phyloP scores from a whole-genome alignment of 2,797 vertebrate genomes.

The Clarias fuscus region DNA sequence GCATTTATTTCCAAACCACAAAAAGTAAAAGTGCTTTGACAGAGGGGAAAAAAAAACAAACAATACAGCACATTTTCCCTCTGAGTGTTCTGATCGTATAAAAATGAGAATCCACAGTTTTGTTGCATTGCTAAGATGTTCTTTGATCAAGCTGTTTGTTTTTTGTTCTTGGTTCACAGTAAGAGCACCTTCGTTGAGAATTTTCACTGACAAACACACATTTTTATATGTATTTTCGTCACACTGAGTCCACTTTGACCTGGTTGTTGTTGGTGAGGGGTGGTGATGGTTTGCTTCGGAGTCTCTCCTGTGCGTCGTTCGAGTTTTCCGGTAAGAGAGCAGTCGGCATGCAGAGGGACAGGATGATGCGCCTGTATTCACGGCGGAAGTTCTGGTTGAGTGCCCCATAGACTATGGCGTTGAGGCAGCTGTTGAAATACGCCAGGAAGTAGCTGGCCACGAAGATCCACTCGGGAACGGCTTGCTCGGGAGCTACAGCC shows the following conservation, averaged over 20 bases:
- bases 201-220: slow-evolving; percentile 70
- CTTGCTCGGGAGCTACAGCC: slow-evolving; percentile 80
- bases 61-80: slow-evolving; percentile 51
- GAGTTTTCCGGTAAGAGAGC: slow-evolving; percentile 89
- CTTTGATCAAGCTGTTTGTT: neutral
- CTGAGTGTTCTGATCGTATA: slow-evolving; percentile 63
- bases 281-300: slow-evolving; percentile 89
- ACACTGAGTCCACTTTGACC: slow-evolving; percentile 92
- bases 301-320: slow-evolving; percentile 82
- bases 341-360: slow-evolving; percentile 85
- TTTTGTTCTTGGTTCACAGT: slow-evolving; percentile 3
- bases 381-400: slow-evolving; percentile 96
- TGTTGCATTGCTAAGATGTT: slow-evolving; percentile 30
- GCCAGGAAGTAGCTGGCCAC: slow-evolving; percentile 97
- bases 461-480: slow-evolving; percentile 95
- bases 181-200: slow-evolving; percentile 29
- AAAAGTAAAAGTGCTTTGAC: slow-evolving; percentile 64
- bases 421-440: slow-evolving; percentile 99
- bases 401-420: slow-evolving; percentile 95
- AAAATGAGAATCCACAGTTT: slow-evolving; percentile 70
- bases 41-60: slow-evolving; percentile 54
- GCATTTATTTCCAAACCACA: neutral
- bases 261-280: slow-evolving; percentile 88
- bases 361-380: slow-evolving; percentile 91
- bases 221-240: slow-evolving; percentile 53